phyloP scores from a whole-genome alignment of 2,888 invertebrate species.

The Panzeria rudis region DNA sequence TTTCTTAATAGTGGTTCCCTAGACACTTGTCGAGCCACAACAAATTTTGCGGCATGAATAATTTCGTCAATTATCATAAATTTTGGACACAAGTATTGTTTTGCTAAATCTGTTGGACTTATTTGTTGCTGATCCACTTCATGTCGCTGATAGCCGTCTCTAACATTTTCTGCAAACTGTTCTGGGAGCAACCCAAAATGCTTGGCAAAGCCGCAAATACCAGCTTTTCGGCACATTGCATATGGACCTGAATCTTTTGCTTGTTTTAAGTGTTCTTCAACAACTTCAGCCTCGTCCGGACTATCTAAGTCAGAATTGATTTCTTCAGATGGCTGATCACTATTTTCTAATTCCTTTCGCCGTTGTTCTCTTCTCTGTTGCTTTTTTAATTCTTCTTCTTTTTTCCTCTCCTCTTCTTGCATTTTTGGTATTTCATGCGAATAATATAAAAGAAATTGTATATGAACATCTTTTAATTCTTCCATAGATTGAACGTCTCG shows the following conservation, averaged over 20 bases:
- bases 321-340: slow-evolving; percentile 83
- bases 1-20: slow-evolving; percentile 95
- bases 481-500: slow-evolving; percentile 92
- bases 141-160: slow-evolving; percentile 97
- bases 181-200: slow-evolving; percentile 97
- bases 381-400: slow-evolving; percentile 87
- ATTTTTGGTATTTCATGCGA: slow-evolving; percentile 92
- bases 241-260: slow-evolving; percentile 95
- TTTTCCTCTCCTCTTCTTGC: slow-evolving; percentile 89
- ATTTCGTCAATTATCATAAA: slow-evolving; percentile 91
- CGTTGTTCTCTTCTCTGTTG: slow-evolving; percentile 83
- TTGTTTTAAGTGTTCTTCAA: slow-evolving; percentile 90
- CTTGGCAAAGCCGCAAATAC: slow-evolving; percentile 92
- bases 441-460: slow-evolving; percentile 97
- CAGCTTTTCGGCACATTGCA: slow-evolving; percentile 92
- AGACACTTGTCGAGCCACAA: slow-evolving; percentile 97
- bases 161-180: slow-evolving; percentile 97
- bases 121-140: slow-evolving; percentile 96
- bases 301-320: slow-evolving; percentile 88
- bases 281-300: slow-evolving; percentile 86
- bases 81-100: slow-evolving; percentile 88
- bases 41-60: slow-evolving; percentile 94
- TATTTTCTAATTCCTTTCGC: slow-evolving; percentile 74
- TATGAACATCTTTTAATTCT: slow-evolving; percentile 96
- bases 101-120: slow-evolving; percentile 93